Evolutionary conservation across 2,888 invertebrate genomes (phyloP), one percentile per base, ranked within the genome.

Genomic region (Marasmarcha lunaedactyla): DNA sequence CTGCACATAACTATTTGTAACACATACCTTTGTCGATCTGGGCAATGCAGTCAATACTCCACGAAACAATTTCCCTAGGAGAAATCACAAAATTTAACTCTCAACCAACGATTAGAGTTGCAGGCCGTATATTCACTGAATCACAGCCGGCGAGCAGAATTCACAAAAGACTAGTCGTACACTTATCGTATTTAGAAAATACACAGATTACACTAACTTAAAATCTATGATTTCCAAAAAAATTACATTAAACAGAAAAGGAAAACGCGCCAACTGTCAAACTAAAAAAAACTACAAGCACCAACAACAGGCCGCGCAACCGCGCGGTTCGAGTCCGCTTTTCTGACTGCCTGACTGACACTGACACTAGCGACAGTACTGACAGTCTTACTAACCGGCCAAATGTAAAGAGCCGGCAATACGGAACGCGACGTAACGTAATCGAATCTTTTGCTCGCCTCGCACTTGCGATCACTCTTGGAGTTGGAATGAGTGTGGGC

Each of bases 261-360:
- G 68, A 76, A 79, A 81, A 70, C 78, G 78, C 81, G 81, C 78
- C 81, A 81, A 83, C 74, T 81, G 81, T 81, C 79, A 83, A 64
- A 79, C 74, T 76, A 77, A 79, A 81, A 78, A 20, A 78, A 77
- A 77, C 79, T 79, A 83, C 79, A 76, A 83, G 81, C 81, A 83
- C 79, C 81, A 63, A 71, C 71, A 63, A 71, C 71, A 69, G 71
- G 63, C 69, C 66, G 71, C 76, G 72, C 79, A 60, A 61, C 73
- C 73, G 69, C 78, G 74, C 81, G 73, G 70, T 66, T 60, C 63
- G 79, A 79, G 79, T 74, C 81, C 77, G 76, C 71, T 76, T 69
- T 71, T 63, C 69, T 71, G 78, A 81, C 81, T 79, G 71, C 44
- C 40, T 42, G 6, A 30, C 30, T n/a, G 43, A 41, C 42, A 48